phyloP scores from a whole-genome alignment of 2,888 invertebrate species.

The Digitonthophagus gazella region DNA sequence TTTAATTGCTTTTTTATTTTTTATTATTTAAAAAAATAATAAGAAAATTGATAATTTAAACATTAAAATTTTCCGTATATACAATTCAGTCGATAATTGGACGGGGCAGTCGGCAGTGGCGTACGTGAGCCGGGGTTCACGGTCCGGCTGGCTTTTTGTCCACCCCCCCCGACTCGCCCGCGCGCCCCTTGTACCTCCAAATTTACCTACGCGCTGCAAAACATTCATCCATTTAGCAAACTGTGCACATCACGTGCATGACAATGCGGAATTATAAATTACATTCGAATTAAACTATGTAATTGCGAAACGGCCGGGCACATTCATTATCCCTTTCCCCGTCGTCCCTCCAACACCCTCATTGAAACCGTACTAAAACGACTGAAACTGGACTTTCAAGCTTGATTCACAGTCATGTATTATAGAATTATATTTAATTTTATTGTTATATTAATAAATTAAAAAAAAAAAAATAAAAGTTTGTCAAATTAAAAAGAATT shows the following conservation, averaged over 20 bases:
- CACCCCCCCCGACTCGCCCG: slow-evolving; percentile 7
- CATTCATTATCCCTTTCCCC: slow-evolving; percentile 46
- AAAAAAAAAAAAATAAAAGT: too few species aligned
- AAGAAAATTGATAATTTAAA: too few species aligned
- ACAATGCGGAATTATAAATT: slow-evolving; percentile 54
- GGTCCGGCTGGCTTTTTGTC: slow-evolving; percentile 37
- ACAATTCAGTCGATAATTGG: not conserved
- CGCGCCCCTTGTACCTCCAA: slow-evolving; percentile 28
- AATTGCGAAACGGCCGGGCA: slow-evolving; percentile 52
- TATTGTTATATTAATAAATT: slow-evolving; percentile 2
- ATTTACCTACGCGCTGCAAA: slow-evolving; percentile 39
- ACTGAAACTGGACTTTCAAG: not conserved
- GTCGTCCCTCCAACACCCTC: not conserved
- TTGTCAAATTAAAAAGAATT: too few species aligned
- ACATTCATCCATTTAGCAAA: slow-evolving; percentile 50
- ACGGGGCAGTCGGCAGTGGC: not conserved
- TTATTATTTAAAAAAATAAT: not conserved
- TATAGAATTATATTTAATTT: not conserved
- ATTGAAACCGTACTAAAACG: not conserved
- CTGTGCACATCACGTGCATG: slow-evolving; percentile 52
- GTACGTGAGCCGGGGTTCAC: slow-evolving; percentile 28
- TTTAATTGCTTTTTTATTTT: too few species aligned
- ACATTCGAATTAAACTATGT: slow-evolving; percentile 55
- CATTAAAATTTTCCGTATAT: not conserved
- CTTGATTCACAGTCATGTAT: not conserved